Conservation (phyloP, 2,797 vertebrate species). For the Gephyroberyx darwinii region DNA sequence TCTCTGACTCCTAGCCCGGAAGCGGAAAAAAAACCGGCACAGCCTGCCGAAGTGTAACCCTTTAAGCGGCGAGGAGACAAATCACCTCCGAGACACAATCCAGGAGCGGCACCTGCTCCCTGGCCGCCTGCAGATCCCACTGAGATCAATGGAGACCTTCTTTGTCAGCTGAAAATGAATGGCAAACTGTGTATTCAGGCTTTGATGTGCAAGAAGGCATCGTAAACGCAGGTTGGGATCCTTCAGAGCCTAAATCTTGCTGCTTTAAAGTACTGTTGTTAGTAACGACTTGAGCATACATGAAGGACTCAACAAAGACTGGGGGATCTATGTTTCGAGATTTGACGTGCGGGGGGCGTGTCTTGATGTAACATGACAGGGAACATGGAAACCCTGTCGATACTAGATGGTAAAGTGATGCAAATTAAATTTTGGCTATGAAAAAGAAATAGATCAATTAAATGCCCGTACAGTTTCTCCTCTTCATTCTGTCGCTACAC, state of each 20-base stretch:
- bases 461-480: too few relatives aligned
- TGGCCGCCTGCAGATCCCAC: neutral
- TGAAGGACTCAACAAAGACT: too few relatives aligned
- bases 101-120: slow-evolving; percentile 42
- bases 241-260: slow-evolving; percentile 15
- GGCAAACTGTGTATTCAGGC: neutral
- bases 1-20: slow-evolving; percentile 64
- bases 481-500: too few relatives aligned
- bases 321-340: too few relatives aligned
- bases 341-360: too few relatives aligned
- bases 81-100: neutral
- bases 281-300: neutral
- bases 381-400: too few relatives aligned
- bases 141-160: neutral
- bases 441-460: too few relatives aligned
- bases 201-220: slow-evolving; percentile 8
- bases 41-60: slow-evolving; percentile 21
- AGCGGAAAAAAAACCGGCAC: slow-evolving; percentile 56
- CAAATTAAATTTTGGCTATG: too few relatives aligned
- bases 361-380: too few relatives aligned
- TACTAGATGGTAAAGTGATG: too few relatives aligned
- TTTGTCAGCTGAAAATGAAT: neutral
- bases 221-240: neutral
- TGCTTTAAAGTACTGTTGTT: slow-evolving; percentile 53
- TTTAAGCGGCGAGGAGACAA: slow-evolving; percentile 8